A percentile compares a stretch with the other conserved stretches of the same genome.
Conservation (phyloP, 2,888 invertebrate species). For the Agrochola circellaris region DNA sequence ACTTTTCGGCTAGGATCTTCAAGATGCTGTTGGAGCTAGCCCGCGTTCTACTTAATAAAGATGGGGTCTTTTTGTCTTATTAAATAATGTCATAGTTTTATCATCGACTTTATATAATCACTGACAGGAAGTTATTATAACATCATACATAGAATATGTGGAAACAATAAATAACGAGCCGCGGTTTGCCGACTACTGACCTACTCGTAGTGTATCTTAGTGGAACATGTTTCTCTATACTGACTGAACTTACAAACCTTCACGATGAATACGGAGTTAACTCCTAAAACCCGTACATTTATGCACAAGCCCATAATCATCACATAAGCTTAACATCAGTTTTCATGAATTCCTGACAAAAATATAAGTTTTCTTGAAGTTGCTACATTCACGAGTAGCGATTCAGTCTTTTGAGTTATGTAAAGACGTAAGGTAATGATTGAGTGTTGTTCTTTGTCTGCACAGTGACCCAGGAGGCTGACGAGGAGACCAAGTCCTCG, state of each 20-base stretch:
- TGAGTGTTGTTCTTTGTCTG: constrained; percentile 21
- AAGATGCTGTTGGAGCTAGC: no score
- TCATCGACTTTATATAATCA: no score
- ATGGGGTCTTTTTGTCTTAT: no score
- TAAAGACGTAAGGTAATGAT: not conserved
- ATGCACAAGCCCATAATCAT: no score
- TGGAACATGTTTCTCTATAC: not conserved
- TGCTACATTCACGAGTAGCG: not conserved
- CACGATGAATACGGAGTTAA: not conserved
- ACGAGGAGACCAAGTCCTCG: constrained; percentile 87
- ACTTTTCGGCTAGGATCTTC: no score
- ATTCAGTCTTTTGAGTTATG: not conserved
- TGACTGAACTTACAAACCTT: not conserved
- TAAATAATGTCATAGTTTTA: no score
- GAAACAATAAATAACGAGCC: no score
- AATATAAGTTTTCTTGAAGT: not conserved
- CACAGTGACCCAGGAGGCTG: constrained; percentile 92
- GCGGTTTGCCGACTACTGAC: no score
- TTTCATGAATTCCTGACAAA: not conserved
- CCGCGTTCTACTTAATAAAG: no score
- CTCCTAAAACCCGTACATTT: not conserved
- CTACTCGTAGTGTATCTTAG: no score
- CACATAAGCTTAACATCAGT: not conserved
- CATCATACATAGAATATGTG: no score
- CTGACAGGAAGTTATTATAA: no score